Conservation (phyloP, 2,888 invertebrate genomes). For the Lycophotia porphyrea region DNA sequence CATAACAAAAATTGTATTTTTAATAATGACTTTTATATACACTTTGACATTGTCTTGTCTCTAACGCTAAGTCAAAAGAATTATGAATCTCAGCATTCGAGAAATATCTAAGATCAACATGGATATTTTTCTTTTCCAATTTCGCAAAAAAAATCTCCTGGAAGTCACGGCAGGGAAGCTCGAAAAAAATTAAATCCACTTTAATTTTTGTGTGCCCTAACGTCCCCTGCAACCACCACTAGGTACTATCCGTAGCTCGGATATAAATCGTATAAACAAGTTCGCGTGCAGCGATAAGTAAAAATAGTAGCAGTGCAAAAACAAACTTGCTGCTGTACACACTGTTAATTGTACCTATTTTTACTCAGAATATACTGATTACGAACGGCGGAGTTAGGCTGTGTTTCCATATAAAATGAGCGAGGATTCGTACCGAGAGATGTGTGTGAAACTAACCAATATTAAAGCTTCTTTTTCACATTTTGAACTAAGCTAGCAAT, state of each 20-base stretch:
- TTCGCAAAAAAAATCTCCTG: neutral
- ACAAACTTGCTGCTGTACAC: neutral
- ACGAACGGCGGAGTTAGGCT: neutral
- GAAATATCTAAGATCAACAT: neutral
- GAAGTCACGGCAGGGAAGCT: neutral
- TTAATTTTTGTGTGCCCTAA: conserved; percentile 25
- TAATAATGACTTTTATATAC: too few species aligned
- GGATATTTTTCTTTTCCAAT: neutral
- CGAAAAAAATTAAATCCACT: conserved; percentile 13
- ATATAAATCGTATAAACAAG: conserved; percentile 45
- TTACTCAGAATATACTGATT: neutral
- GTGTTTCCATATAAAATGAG: too few species aligned
- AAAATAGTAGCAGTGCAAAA: conserved; percentile 36
- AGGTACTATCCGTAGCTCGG: neutral
- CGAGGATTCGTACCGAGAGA: too few species aligned
- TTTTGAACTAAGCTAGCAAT: too few species aligned
- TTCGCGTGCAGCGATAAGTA: conserved; percentile 50
- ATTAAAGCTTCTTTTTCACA: too few species aligned
- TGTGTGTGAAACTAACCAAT: too few species aligned
- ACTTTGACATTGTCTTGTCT: too few species aligned
- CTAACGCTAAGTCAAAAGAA: too few species aligned
- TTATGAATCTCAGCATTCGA: too few species aligned
- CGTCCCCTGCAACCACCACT: conserved; percentile 15
- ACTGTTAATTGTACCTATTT: neutral
- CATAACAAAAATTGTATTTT: too few species aligned